Evolutionary conservation across 2,888 invertebrate genomes (phyloP).

Genomic region (Patella ulyssiponensis): DNA sequence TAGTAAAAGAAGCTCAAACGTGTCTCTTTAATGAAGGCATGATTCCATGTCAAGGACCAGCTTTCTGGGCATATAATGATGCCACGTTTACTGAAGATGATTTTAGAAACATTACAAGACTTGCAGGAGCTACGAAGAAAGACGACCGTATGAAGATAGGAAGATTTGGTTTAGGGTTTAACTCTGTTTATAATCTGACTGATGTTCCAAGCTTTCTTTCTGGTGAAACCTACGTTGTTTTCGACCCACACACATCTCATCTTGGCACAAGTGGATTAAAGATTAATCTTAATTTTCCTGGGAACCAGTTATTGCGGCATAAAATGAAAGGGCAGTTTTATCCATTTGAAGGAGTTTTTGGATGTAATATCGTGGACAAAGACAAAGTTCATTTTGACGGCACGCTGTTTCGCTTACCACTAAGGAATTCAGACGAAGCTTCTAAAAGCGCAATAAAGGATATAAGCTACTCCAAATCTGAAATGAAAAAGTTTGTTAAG

Average conservation of each 20-base stretch:
- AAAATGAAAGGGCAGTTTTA: conserved; percentile 52
- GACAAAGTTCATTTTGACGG: conserved; percentile 41
- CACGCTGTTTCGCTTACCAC: conserved; percentile 67
- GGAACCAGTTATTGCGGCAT: conserved; percentile 39
- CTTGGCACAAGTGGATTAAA: conserved; percentile 56
- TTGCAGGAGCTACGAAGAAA: conserved; percentile 62
- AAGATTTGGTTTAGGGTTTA: conserved; percentile 67
- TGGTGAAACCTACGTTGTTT: conserved; percentile 61
- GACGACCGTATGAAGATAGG: conserved; percentile 58
- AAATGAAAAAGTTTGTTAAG: conserved; percentile 54
- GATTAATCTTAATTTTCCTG: conserved; percentile 42
- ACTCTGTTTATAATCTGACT: conserved; percentile 67
- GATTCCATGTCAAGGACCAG: conserved; percentile 59
- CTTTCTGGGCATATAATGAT: conserved; percentile 63
- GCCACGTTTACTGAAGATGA: conserved; percentile 56
- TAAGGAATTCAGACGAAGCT: conserved; percentile 60
- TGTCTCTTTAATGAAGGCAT: conserved; percentile 54
- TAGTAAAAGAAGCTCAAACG: conserved; percentile 42
- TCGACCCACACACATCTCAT: conserved; percentile 66
- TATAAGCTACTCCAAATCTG: conserved; percentile 47
- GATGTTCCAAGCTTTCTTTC: conserved; percentile 69
- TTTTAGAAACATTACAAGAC: conserved; percentile 56
- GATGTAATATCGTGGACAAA: conserved; percentile 40
- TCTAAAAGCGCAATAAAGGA: conserved; percentile 58
- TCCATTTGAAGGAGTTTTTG: conserved; percentile 57